These are phyloP conservation scores for Irena cyanogastra DNA, from an alignment of 2,113 vertebrate genomes.

Conservation along the genomic window DNA sequence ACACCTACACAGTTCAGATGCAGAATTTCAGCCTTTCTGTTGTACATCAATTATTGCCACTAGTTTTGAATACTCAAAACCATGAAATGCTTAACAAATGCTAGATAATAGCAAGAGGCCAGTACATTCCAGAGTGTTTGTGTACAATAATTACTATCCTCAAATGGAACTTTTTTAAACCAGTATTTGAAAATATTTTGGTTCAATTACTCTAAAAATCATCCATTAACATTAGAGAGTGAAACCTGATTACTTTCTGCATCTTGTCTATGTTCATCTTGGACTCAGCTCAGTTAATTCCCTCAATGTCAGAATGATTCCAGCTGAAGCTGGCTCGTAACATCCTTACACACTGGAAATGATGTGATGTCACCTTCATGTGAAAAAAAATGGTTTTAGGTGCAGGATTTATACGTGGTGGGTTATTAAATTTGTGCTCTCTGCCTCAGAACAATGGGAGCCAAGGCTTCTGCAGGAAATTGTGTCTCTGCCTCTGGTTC, in stretches of 20 bases:
- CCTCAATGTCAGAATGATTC: neutral
- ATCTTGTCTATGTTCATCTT: neutral
- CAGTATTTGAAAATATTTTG: neutral
- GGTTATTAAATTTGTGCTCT: neutral
- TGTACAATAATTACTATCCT: neutral
- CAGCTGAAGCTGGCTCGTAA: neutral
- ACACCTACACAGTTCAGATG: neutral
- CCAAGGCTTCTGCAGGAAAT: neutral
- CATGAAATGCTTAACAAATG: neutral
- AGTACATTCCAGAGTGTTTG: neutral
- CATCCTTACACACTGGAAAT: neutral
- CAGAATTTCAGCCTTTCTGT: neutral
- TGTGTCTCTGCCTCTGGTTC: neutral
- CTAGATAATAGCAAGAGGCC: neutral
- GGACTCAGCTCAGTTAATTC: neutral
- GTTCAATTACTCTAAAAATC: neutral
- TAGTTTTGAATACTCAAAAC: neutral
- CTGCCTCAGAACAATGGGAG: neutral
- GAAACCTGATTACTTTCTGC: neutral
- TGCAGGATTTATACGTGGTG: accelerated
- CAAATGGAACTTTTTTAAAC: neutral
- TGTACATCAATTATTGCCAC: neutral
- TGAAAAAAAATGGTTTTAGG: neutral
- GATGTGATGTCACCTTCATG: accelerated
- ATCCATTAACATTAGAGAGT: neutral